These are phyloP conservation scores for Seladonia tumulorum DNA, from an alignment of 2,888 invertebrate species.

Conservation along the genomic window DNA sequence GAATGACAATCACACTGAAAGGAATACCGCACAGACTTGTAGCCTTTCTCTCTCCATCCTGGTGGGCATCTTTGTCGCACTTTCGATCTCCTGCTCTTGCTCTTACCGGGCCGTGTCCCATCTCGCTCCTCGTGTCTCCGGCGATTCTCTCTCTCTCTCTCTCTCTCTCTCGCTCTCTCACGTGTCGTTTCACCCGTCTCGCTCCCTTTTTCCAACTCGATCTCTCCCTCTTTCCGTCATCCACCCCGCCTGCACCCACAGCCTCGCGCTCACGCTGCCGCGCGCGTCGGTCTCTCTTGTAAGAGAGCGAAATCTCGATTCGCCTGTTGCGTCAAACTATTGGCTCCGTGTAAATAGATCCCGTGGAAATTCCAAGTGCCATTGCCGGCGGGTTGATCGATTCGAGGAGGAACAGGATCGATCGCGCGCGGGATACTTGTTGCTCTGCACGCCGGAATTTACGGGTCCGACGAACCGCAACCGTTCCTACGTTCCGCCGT, in stretches of 20 bases:
- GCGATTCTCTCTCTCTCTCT: slow-evolving; percentile 33
- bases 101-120: background rate
- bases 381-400: slow-evolving; percentile 38
- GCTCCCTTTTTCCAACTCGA: slow-evolving; percentile 42
- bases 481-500: background rate
- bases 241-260: slow-evolving; percentile 21
- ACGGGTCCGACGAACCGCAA: slow-evolving; percentile 28
- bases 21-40: slow-evolving; percentile 70
- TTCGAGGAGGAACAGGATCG: slow-evolving; percentile 33
- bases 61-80: slow-evolving; percentile 17
- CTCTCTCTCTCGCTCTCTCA: slow-evolving; percentile 24
- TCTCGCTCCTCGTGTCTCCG: slow-evolving; percentile 20
- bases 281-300: slow-evolving; percentile 46
- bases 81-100: slow-evolving; percentile 8
- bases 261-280: background rate
- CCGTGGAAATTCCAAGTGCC: slow-evolving; percentile 50
- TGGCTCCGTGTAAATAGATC: slow-evolving; percentile 62
- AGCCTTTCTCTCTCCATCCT: slow-evolving; percentile 54
- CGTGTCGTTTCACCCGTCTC: slow-evolving; percentile 20
- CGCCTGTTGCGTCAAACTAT: slow-evolving; percentile 67
- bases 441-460: slow-evolving; percentile 38
- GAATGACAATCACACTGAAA: slow-evolving; percentile 80
- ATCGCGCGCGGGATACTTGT: slow-evolving; percentile 42
- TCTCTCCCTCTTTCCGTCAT: slow-evolving; percentile 46
- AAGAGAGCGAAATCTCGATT: slow-evolving; percentile 63